phyloP scores from a whole-genome alignment of 2,113 vertebrate species.

The Bettongia penicillata region DNA sequence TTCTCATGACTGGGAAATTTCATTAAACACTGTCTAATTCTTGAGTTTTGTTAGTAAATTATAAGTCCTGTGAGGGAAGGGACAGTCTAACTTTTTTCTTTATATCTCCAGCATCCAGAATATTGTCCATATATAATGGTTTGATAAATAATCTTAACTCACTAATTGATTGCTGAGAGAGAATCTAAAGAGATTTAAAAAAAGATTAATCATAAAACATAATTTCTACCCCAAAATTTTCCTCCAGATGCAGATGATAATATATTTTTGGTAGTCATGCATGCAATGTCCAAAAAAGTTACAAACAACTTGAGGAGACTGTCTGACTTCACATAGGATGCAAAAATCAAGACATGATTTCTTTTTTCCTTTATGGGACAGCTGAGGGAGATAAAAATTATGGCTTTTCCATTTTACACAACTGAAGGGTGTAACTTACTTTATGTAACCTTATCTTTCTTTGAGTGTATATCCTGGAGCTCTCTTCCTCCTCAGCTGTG shows the following conservation, averaged over 20 bases:
- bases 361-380: background rate
- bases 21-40: background rate
- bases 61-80: background rate
- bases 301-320: background rate
- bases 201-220: background rate
- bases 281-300: background rate
- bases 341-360: background rate
- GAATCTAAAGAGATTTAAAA: background rate
- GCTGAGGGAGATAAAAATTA: background rate
- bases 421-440: background rate
- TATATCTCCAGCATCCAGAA: background rate
- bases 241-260: background rate
- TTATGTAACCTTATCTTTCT: background rate
- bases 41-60: background rate
- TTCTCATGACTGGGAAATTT: background rate
- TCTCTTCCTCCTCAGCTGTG: background rate
- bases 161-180: background rate
- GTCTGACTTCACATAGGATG: background rate
- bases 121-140: background rate
- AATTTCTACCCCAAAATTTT: background rate
- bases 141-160: background rate
- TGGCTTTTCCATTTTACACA: background rate
- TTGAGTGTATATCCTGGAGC: background rate
- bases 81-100: background rate
- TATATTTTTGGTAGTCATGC: background rate